Evolutionary conservation across 2,888 invertebrate species (phyloP).

Genomic region (Eremobia ochroleuca): DNA sequence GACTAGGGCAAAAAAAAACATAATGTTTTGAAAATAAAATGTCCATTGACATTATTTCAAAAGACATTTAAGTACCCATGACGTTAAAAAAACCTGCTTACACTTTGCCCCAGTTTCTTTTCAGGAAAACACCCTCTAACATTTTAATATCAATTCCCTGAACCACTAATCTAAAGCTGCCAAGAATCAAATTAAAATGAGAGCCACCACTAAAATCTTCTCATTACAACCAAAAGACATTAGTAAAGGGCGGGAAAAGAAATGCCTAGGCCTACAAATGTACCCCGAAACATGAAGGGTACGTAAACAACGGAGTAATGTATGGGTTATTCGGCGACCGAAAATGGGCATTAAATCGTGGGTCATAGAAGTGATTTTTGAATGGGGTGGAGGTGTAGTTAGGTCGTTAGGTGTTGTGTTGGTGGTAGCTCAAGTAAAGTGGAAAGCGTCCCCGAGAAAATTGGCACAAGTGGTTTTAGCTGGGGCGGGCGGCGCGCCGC

Average conservation of each 20-base stretch:
- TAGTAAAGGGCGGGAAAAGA: conserved; percentile 86
- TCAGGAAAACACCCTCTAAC: conserved; percentile 56
- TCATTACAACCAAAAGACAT: conserved; percentile 88
- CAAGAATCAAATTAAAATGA: conserved; percentile 84
- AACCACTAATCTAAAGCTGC: conserved; percentile 76
- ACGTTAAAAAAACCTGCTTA: conserved; percentile 35
- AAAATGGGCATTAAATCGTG: conserved; percentile 76
- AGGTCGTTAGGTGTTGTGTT: conserved; percentile 76
- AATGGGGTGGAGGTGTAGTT: conserved; percentile 73
- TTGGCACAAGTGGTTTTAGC: conserved; percentile 91
- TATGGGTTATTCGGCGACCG: conserved; percentile 58
- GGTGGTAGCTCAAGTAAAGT: conserved; percentile 88
- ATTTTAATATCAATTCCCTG: conserved; percentile 69
- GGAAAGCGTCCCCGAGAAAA: conserved; percentile 90
- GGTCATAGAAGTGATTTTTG: conserved; percentile 74
- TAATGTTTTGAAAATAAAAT: not conserved
- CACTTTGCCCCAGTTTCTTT: conserved; percentile 49
- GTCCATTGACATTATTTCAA: not conserved
- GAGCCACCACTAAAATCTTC: conserved; percentile 85
- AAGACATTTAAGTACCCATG: conserved; percentile 6
- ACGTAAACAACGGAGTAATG: conserved; percentile 59
- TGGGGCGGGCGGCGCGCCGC: conserved; percentile 80
- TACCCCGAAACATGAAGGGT: conserved; percentile 79
- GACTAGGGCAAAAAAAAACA: not conserved
- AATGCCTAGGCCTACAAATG: conserved; percentile 87